phyloP scores from a whole-genome alignment of 1,140 invertebrate genomes.

The Hylyphantes graminicola region DNA sequence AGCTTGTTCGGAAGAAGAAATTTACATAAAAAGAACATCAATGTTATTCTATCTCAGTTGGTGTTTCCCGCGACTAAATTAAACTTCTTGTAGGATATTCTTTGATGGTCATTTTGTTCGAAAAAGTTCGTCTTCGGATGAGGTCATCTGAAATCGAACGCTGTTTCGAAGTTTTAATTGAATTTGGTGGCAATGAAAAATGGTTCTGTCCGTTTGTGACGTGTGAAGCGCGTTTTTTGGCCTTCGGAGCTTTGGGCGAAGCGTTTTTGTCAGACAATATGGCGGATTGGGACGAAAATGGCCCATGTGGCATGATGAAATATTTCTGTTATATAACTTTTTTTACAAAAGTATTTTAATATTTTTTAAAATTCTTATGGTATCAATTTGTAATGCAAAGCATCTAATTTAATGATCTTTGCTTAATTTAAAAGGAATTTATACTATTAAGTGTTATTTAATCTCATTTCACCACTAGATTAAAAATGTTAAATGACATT shows the following conservation, averaged over 20 bases:
- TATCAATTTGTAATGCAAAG: background rate
- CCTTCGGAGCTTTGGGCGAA: constrained; percentile 8
- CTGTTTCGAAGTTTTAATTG: constrained; percentile 22
- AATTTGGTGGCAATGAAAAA: constrained; percentile 1
- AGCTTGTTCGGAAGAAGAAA: too few relatives aligned
- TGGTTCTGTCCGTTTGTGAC: constrained; percentile 24
- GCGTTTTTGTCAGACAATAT: background rate
- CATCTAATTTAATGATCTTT: background rate
- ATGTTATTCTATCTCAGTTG: background rate
- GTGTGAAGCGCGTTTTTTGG: constrained; percentile 4
- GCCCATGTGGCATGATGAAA: background rate
- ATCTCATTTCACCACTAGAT: too few relatives aligned
- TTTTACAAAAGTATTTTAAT: too few relatives aligned
- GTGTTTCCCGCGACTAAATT: constrained; percentile 36
- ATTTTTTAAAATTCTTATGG: too few relatives aligned
- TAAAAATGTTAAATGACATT: too few relatives aligned
- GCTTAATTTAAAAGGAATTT: background rate
- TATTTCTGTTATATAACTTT: background rate
- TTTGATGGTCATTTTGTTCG: background rate
- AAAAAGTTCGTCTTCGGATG: constrained; percentile 1
- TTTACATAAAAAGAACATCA: background rate
- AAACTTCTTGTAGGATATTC: background rate
- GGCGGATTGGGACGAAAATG: background rate
- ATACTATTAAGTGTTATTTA: too few relatives aligned
- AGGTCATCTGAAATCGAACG: constrained; percentile 14